These are phyloP conservation scores for Lypha dubia DNA, from an alignment of 2,888 invertebrate species.

Conservation along the genomic window DNA sequence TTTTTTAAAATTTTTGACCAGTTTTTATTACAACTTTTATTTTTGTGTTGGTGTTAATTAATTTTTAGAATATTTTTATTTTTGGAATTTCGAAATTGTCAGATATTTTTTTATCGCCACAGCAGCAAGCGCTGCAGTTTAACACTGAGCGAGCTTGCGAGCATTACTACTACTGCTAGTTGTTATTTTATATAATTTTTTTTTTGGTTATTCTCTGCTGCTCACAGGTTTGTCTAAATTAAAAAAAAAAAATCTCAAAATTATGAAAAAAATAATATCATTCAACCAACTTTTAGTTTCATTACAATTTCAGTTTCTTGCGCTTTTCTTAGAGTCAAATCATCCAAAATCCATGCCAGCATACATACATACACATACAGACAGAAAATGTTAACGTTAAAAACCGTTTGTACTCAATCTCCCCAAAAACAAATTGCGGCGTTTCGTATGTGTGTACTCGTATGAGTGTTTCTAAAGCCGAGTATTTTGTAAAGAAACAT, in stretches of 20 bases:
- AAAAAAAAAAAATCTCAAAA: conserved; percentile 58
- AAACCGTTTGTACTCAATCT: conserved; percentile 60
- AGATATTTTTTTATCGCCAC: conserved; percentile 61
- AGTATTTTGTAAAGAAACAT: conserved; percentile 53
- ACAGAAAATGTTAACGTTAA: conserved; percentile 33
- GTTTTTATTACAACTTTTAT: conserved; percentile 26
- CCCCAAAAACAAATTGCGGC: conserved; percentile 58
- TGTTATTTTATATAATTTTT: too few relatives aligned
- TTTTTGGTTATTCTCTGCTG: conserved; percentile 64
- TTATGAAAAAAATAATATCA: conserved; percentile 50
- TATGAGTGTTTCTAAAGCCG: background rate
- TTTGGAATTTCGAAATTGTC: conserved; percentile 46
- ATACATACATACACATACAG: too few relatives aligned
- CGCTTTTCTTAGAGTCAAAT: conserved; percentile 66
- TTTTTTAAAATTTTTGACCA: background rate
- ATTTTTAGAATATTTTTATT: conserved; percentile 1
- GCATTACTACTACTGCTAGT: conserved; percentile 71
- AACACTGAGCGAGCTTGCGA: conserved; percentile 72
- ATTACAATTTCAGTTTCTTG: conserved; percentile 65
- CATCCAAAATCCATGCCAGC: conserved; percentile 28
- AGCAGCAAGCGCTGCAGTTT: conserved; percentile 71
- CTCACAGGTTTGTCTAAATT: conserved; percentile 56
- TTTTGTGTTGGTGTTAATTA: background rate
- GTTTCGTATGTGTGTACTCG: conserved; percentile 25
- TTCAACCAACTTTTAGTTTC: conserved; percentile 70